A percentile compares a stretch with the other conserved stretches of the same genome.
phyloP scores from a whole-genome alignment of 2,113 vertebrate species.

The Nibea coibor region DNA sequence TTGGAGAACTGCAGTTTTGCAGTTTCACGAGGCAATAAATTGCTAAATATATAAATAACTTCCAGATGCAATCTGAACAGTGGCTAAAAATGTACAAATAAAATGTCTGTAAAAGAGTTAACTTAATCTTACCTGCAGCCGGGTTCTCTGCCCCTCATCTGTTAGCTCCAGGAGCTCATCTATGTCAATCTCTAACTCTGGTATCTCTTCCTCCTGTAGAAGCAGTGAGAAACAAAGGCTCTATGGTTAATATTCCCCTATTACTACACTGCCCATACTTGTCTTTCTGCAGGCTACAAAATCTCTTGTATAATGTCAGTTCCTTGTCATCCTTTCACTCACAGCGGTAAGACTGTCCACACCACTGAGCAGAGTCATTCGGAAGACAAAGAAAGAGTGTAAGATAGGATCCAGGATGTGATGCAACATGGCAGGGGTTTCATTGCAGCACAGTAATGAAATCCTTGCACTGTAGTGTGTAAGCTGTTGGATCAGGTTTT shows the following conservation, averaged over 20 bases:
- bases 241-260: not conserved
- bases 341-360: not conserved
- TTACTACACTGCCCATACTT: not conserved
- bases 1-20: not conserved
- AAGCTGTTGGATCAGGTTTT: not conserved
- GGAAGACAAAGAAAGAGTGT: constrained; percentile 9
- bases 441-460: not conserved
- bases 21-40: not conserved
- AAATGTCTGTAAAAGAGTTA: not conserved
- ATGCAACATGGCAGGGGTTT: constrained; percentile 20
- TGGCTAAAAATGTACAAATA: not conserved
- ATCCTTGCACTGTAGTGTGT: not conserved
- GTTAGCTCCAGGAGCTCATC: constrained; percentile 93
- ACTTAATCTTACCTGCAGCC: constrained; percentile 86
- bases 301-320: constrained; percentile 6
- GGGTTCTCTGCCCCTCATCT: constrained; percentile 90
- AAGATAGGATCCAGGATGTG: not conserved
- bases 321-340: constrained; percentile 9
- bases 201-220: constrained; percentile 84
- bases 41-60: not conserved
- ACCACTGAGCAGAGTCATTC: constrained; percentile 26
- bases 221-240: constrained; percentile 28
- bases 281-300: constrained; percentile 3
- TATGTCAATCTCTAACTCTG: constrained; percentile 94
- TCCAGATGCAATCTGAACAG: not conserved